phyloP scores from a whole-genome alignment of 1,140 invertebrate species.

The Teleogryllus occipitalis region DNA sequence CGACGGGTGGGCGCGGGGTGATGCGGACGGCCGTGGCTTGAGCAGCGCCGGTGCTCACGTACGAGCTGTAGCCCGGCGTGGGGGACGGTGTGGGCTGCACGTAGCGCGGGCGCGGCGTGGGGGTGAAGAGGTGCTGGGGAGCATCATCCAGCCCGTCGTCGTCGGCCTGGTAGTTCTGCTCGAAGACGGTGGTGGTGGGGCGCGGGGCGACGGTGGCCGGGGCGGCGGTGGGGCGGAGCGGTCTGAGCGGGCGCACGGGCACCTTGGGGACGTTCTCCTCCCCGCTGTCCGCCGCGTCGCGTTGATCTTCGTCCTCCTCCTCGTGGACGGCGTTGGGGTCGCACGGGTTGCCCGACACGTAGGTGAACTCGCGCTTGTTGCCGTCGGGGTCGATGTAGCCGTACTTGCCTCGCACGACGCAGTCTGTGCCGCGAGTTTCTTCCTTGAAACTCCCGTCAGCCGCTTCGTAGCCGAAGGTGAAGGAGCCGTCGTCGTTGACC shows the following conservation, averaged over 20 bases:
- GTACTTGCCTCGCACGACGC: conserved; percentile 79
- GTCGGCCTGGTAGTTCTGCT: conserved; percentile 32
- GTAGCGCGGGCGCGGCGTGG: conserved; percentile 32
- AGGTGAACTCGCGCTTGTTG: conserved; percentile 78
- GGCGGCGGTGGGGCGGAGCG: conserved; percentile 12
- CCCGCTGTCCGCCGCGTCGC: conserved; percentile 27
- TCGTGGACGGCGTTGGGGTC: conserved; percentile 69
- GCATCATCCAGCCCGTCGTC: conserved; percentile 38
- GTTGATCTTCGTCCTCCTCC: conserved; percentile 46
- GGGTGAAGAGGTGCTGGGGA: conserved; percentile 40
- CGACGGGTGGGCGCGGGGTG: conserved; percentile 30
- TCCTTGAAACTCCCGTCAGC: conserved; percentile 86
- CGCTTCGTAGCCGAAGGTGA: conserved; percentile 80
- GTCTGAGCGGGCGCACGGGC: conserved; percentile 23
- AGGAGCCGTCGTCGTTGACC: conserved; percentile 75
- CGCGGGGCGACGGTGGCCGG: conserved; percentile 32
- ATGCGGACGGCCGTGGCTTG: conserved; percentile 10
- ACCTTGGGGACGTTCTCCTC: conserved; percentile 33
- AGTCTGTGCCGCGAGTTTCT: conserved; percentile 76
- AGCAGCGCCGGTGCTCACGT: conserved; percentile 24
- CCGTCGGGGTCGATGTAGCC: conserved; percentile 83
- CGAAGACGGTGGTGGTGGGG: conserved; percentile 32
- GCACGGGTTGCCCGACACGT: conserved; percentile 84
- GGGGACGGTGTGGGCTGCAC: conserved; percentile 22
- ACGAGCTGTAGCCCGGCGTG: conserved; percentile 29